phyloP scores from a whole-genome alignment of 2,888 invertebrate genomes.

The Agrilus cyanescens region DNA sequence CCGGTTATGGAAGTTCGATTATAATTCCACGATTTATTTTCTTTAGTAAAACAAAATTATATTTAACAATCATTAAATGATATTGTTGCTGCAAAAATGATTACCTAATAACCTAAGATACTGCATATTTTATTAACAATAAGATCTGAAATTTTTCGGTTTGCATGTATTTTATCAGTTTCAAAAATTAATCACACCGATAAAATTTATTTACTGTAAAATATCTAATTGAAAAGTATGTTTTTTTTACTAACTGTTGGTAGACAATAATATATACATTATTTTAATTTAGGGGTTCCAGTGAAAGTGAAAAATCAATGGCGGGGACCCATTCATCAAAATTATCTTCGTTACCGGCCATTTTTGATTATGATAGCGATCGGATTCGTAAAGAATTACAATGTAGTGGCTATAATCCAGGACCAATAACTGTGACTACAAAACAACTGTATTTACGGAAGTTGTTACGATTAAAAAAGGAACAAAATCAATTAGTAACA shows the following conservation, averaged over 20 bases:
- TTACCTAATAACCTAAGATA: no score
- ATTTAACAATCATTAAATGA: no score
- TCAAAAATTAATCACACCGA: no score
- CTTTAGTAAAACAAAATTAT: no score
- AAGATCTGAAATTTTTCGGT: no score
- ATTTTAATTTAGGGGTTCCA: constrained; percentile 9
- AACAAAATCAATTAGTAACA: constrained; percentile 10
- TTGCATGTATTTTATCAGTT: no score
- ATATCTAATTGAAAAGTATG: no score
- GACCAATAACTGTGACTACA: constrained; percentile 70
- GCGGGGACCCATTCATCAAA: constrained; percentile 18
- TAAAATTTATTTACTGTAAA: no score
- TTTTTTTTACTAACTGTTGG: neutral
- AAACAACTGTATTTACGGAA: constrained; percentile 66
- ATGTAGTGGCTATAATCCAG: constrained; percentile 51
- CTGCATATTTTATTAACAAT: no score
- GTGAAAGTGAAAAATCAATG: constrained; percentile 13
- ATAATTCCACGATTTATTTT: no score
- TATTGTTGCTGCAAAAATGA: no score
- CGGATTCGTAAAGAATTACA: constrained; percentile 52
- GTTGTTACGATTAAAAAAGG: constrained; percentile 43
- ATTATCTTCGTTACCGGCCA: constrained; percentile 40
- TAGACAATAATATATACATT: neutral
- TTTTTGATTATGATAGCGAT: constrained; percentile 55
- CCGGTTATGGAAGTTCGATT: no score